phyloP scores from a whole-genome alignment of 2,888 invertebrate species.

The Metalampra italica region DNA sequence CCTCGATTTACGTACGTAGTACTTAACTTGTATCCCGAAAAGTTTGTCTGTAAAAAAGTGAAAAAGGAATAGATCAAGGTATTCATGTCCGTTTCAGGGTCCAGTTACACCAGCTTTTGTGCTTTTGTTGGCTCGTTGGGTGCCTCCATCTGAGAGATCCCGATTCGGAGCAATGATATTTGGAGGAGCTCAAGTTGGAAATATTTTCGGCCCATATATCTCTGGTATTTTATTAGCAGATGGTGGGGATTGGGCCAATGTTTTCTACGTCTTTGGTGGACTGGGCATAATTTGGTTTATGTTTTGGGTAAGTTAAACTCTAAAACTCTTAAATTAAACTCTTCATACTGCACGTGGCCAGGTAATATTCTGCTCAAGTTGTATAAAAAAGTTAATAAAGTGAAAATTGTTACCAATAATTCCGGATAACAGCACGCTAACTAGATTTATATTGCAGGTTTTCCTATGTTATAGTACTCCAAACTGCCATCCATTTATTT shows the following conservation, averaged over 20 bases:
- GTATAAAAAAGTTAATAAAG: too few species aligned
- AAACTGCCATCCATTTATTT: slow-evolving; percentile 72
- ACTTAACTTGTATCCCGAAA: too few species aligned
- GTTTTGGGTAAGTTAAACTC: slow-evolving; percentile 55
- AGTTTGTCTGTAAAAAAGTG: too few species aligned
- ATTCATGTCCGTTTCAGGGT: slow-evolving; percentile 53
- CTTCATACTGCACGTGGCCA: slow-evolving; percentile 4
- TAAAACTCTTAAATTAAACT: not conserved
- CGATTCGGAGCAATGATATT: slow-evolving; percentile 79
- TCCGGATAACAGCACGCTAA: too few species aligned
- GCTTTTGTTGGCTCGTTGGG: slow-evolving; percentile 78
- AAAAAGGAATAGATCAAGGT: too few species aligned
- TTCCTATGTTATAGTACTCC: slow-evolving; percentile 72
- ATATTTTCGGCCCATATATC: slow-evolving; percentile 69
- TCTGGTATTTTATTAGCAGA: slow-evolving; percentile 65
- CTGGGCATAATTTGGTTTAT: slow-evolving; percentile 75
- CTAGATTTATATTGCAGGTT: slow-evolving; percentile 33
- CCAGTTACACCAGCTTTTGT: slow-evolving; percentile 81
- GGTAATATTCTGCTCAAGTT: too few species aligned
- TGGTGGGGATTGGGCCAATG: slow-evolving; percentile 75
- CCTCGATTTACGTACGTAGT: too few species aligned
- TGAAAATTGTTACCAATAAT: too few species aligned
- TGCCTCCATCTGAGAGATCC: slow-evolving; percentile 76
- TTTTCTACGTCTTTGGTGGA: slow-evolving; percentile 78
- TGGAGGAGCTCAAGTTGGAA: slow-evolving; percentile 77